Evolutionary conservation across 2,888 invertebrate species (phyloP), one percentile per base, ranked within the genome.

Genomic region (Emmelina monodactyla): DNA sequence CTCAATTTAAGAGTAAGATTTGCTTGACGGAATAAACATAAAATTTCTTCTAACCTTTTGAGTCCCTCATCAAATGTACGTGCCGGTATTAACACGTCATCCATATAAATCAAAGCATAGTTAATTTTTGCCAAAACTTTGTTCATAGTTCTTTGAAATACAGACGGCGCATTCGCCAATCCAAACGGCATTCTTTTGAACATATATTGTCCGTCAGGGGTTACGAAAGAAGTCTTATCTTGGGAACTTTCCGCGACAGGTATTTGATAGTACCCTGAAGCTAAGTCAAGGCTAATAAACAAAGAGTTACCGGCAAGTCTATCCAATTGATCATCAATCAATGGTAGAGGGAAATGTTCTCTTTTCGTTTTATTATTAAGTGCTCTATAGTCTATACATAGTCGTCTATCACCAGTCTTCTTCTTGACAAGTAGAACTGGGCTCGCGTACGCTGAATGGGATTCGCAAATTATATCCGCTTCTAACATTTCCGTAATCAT

Each of bases 181-280:
- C 62, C 64, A 35, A 67, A 71, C 0, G 60, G 58, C 57, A 66
- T 58, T 1, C 51, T 35, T 2, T 51, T 46, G 38, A 49, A 64
- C 39, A 67, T 55, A 33, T 40, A 67, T 9, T 61, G 53, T 0
- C 64, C 63, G 22, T 59, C 53, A 0, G 56, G 55, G 0, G 62
- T 69, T 0, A 58, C 50, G 34, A 68, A 64, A 0, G 62, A 59
- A 0, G 62, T 68, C 30, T 53, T 51, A 2, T 45, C 45, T 13
- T 50, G 42, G 1, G 58, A 53, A 1, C 54, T 41, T 7, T 50
- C 46, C 22, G 43, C 41, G n/a, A 71, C 43, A 0, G 43, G 38
- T 16, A 49, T 41, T 28, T 49, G 48, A 15, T 45, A 42, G 31
- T 46, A 49, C 1, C 46, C 45, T 1, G 39, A 42, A 11, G 42